These are phyloP conservation scores for Cylloceria caligata DNA, from an alignment of 2,888 invertebrate genomes.

Conservation along the genomic window DNA sequence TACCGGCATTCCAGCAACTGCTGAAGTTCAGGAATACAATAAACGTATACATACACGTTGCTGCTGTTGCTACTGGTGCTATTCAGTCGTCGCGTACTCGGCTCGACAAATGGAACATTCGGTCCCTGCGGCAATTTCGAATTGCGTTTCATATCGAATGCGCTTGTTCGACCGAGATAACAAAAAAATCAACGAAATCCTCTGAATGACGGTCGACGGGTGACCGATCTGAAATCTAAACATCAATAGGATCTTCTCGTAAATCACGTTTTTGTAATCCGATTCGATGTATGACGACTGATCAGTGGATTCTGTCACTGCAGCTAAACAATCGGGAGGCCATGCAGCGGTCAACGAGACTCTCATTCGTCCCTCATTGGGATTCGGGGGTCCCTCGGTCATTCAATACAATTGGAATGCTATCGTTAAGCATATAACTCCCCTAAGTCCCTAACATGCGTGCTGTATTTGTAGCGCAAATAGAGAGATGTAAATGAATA, in stretches of 20 bases:
- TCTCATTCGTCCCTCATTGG: slow-evolving; percentile 11
- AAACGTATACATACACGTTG: slow-evolving; percentile 49
- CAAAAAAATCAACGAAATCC: slow-evolving; percentile 29
- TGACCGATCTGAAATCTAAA: slow-evolving; percentile 47
- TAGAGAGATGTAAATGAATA: slow-evolving; percentile 33
- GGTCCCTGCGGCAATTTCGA: slow-evolving; percentile 62
- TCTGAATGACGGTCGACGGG: slow-evolving; percentile 32
- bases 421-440: slow-evolving; percentile 29
- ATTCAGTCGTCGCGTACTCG: slow-evolving; percentile 6
- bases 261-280: slow-evolving; percentile 57
- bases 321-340: background rate
- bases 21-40: slow-evolving; percentile 40
- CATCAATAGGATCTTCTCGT: slow-evolving; percentile 57
- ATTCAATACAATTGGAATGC: slow-evolving; percentile 21
- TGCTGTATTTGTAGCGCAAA: slow-evolving; percentile 37
- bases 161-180: slow-evolving; percentile 13
- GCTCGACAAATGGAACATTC: slow-evolving; percentile 60
- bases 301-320: slow-evolving; percentile 44
- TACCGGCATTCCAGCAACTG: slow-evolving; percentile 38
- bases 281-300: slow-evolving; percentile 43
- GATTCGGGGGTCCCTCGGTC: background rate
- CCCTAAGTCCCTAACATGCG: background rate
- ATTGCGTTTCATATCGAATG: slow-evolving; percentile 52
- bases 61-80: slow-evolving; percentile 29
- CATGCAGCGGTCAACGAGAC: slow-evolving; percentile 20